Percentiles rank a stretch among this genome's conserved stretches.
Conservation (phyloP, 2,888 invertebrate species). For the Sinhomidia bicolor region DNA sequence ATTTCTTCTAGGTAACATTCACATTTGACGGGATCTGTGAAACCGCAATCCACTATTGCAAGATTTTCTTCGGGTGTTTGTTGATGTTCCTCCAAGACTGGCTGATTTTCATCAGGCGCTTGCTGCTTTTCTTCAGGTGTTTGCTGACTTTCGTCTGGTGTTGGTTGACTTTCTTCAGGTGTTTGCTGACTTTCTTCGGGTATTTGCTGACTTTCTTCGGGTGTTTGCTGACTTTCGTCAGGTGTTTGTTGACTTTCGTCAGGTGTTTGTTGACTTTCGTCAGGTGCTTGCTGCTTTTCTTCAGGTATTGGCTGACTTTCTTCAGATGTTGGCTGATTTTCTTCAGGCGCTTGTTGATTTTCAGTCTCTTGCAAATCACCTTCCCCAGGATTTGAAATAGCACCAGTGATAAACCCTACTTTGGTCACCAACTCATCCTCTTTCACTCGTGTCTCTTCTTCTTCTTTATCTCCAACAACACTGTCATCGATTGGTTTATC, state of each 20-base stretch:
- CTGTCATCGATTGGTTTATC: background rate
- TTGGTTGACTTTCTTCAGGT: no score
- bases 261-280: no score
- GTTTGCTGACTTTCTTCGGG: background rate
- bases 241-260: no score
- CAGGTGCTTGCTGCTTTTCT: no score
- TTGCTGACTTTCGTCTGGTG: no score
- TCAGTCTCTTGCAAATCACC: constrained; percentile 46
- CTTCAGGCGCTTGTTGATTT: constrained; percentile 17
- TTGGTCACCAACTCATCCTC: background rate
- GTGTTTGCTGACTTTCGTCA: constrained; percentile 33
- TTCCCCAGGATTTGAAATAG: constrained; percentile 51
- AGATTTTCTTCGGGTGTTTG: background rate
- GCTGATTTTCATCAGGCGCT: no score
- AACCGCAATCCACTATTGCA: constrained; percentile 33
- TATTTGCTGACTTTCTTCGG: background rate
- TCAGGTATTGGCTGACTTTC: background rate
- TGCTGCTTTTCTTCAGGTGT: no score
- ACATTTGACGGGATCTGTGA: constrained; percentile 70
- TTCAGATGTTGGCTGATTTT: background rate
- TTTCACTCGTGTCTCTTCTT: background rate
- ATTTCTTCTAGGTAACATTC: constrained; percentile 71
- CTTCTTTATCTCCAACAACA: background rate
- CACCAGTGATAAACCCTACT: constrained; percentile 46
- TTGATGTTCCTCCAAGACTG: no score